phyloP scores from a whole-genome alignment of 1,140 invertebrate genomes.

The Scylla paramamosain region DNA sequence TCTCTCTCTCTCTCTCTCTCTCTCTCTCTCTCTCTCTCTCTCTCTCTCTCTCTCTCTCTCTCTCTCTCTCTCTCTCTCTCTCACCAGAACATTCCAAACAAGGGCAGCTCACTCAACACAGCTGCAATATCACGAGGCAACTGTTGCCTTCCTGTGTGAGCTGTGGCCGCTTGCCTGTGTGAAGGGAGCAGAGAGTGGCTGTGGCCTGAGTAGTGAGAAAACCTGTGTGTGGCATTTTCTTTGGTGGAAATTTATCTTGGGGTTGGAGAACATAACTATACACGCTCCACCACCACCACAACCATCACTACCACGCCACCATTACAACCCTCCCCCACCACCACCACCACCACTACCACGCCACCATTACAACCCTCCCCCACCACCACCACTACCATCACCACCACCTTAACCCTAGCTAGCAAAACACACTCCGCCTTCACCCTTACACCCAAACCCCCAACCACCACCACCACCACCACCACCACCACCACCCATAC shows the following conservation, averaged over 20 bases:
- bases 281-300: neutral
- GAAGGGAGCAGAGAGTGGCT: too few relatives aligned
- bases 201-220: too few relatives aligned
- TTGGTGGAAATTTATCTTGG: too few relatives aligned
- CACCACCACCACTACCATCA: neutral
- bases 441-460: neutral
- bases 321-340: neutral
- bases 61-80: neutral
- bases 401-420: neutral
- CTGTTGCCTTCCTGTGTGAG: too few relatives aligned
- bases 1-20: neutral
- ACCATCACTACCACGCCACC: neutral
- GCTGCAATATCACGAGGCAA: too few relatives aligned
- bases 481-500: conserved; percentile 18
- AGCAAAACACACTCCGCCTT: neutral
- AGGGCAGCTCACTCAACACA: too few relatives aligned
- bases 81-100: neutral
- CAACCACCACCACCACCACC: conserved; percentile 26
- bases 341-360: neutral
- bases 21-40: neutral
- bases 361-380: neutral
- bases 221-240: too few relatives aligned
- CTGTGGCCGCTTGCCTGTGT: too few relatives aligned
- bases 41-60: neutral
- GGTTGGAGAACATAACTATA: neutral